Percentiles rank a stretch among this genome's conserved stretches.
phyloP scores from a whole-genome alignment of 2,113 vertebrate species.

The Saguinus midas region DNA sequence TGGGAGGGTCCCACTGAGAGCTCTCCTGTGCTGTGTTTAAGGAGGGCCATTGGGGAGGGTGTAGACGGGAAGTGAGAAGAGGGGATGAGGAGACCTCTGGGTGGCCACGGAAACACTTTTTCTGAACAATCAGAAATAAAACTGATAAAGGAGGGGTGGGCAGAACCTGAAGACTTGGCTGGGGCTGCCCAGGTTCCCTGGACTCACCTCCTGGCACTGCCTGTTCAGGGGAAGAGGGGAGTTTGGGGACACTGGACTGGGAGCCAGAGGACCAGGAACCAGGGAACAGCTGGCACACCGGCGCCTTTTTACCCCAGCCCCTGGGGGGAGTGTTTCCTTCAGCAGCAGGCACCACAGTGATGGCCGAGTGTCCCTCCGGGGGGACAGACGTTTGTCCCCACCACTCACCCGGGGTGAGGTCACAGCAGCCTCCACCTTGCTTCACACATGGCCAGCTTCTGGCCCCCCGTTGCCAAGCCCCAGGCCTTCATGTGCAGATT shows the following conservation, averaged over 20 bases:
- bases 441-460: not conserved
- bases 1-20: not conserved
- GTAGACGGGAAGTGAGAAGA: not conserved
- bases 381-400: not conserved
- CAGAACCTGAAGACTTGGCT: not conserved
- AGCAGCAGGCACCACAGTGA: not conserved
- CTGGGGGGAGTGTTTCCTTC: not conserved
- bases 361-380: not conserved
- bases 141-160: not conserved
- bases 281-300: too few relatives aligned
- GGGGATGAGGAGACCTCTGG: not conserved
- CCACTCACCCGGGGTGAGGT: not conserved
- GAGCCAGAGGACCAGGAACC: not conserved
- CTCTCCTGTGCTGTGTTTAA: not conserved
- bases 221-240: too few relatives aligned
- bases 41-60: not conserved
- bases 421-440: not conserved
- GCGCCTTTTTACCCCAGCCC: not conserved
- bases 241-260: not conserved
- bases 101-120: not conserved
- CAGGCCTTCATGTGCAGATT: too few relatives aligned
- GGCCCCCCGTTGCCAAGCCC: not conserved
- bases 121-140: not conserved
- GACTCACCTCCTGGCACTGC: not conserved
- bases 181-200: not conserved